phyloP scores from a whole-genome alignment of 1,140 invertebrate species.

The Colletes gigas region DNA sequence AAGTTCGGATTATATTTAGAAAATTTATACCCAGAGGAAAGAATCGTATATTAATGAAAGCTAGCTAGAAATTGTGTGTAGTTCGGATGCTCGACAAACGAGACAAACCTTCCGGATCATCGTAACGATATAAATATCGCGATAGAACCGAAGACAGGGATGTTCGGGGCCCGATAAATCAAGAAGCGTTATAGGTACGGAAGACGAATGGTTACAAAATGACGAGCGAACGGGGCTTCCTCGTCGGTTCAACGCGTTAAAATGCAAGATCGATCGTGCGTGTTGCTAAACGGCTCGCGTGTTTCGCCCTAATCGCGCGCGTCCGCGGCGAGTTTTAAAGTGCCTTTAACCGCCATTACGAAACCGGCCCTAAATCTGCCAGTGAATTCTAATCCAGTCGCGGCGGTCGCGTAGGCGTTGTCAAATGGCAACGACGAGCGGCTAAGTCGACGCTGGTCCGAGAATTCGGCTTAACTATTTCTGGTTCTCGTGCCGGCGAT shows the following conservation, averaged over 20 bases:
- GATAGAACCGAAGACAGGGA: no score
- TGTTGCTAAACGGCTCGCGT: background rate
- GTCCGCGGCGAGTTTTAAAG: background rate
- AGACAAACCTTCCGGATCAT: no score
- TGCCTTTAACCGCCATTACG: slow-evolving; percentile 41
- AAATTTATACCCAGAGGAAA: no score
- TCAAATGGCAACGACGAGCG: slow-evolving; percentile 51
- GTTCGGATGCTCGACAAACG: no score
- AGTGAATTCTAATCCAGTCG: slow-evolving; percentile 52
- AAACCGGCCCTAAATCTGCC: slow-evolving; percentile 41
- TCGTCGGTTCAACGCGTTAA: background rate
- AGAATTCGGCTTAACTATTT: slow-evolving; percentile 57
- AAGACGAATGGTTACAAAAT: no score
- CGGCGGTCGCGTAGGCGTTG: slow-evolving; percentile 41
- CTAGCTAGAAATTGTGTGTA: no score
- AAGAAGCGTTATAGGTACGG: no score
- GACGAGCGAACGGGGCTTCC: no score
- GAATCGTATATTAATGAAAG: background rate
- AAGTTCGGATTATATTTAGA: no score
- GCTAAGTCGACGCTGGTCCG: slow-evolving; percentile 49
- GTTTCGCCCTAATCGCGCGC: background rate
- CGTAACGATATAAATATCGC: no score
- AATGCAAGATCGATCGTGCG: background rate
- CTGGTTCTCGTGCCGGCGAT: slow-evolving; percentile 39
- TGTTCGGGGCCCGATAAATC: no score